These are phyloP conservation scores for Nansenia antarctica DNA, from an alignment of 2,113 vertebrate genomes.

Conservation along the genomic window DNA sequence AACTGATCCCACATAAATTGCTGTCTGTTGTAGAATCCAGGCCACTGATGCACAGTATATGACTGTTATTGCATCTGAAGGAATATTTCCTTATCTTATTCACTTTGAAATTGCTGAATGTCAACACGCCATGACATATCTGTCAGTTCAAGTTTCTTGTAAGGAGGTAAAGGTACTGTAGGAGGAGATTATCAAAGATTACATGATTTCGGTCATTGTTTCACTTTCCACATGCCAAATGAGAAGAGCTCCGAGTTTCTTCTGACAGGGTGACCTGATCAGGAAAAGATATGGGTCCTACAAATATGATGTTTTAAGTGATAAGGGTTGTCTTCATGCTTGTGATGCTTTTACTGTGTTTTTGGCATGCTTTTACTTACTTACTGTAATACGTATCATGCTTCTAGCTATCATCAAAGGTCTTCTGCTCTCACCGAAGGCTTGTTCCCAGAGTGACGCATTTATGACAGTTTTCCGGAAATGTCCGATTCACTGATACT, in stretches of 20 bases:
- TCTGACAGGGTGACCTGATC: no score
- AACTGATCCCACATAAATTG: background rate
- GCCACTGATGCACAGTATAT: background rate
- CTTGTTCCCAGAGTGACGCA: background rate
- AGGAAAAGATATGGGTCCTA: no score
- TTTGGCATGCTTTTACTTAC: no score
- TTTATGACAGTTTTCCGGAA: background rate
- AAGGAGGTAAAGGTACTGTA: background rate
- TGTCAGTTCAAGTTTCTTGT: background rate
- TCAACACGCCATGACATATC: background rate
- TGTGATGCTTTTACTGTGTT: background rate
- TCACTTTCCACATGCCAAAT: background rate
- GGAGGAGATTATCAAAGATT: background rate
- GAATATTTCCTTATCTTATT: background rate
- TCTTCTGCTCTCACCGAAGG: background rate
- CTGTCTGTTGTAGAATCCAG: background rate
- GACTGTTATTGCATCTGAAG: background rate
- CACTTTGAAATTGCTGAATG: background rate
- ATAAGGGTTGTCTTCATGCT: background rate
- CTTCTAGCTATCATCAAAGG: background rate
- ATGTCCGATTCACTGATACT: background rate
- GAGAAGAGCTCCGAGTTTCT: no score
- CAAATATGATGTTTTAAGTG: no score
- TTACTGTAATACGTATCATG: background rate
- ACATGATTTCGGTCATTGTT: background rate